Evolutionary conservation across 2,888 invertebrate genomes (phyloP).

Genomic region (Scaptomyza tumidula): DNA sequence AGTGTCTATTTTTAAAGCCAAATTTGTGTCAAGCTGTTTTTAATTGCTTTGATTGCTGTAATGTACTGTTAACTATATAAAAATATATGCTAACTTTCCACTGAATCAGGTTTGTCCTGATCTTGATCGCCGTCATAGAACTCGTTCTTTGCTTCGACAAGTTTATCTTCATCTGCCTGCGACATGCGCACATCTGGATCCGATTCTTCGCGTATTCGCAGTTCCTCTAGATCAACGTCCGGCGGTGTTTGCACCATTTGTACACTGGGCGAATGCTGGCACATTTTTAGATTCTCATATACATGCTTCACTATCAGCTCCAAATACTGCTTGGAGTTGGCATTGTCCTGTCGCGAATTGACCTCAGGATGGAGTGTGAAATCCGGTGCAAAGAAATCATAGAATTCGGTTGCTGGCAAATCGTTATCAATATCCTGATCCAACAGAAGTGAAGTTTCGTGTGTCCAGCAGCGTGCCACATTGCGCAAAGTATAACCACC

Average conservation of each 20-base stretch:
- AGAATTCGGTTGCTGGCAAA: slow-evolving; percentile 97
- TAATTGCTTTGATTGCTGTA: neutral
- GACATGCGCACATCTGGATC: slow-evolving; percentile 93
- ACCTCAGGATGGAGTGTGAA: slow-evolving; percentile 98
- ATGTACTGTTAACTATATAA: slow-evolving; percentile 8
- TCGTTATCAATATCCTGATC: slow-evolving; percentile 97
- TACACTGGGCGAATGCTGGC: slow-evolving; percentile 96
- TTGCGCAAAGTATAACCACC: slow-evolving; percentile 96
- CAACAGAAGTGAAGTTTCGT: slow-evolving; percentile 97
- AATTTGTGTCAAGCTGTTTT: slow-evolving; percentile 25
- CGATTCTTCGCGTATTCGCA: slow-evolving; percentile 89
- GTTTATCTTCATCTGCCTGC: slow-evolving; percentile 91
- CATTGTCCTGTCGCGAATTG: slow-evolving; percentile 93
- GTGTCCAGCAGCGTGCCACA: slow-evolving; percentile 99
- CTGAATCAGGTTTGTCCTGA: slow-evolving; percentile 89
- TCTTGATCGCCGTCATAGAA: slow-evolving; percentile 96
- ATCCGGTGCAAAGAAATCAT: slow-evolving; percentile 99
- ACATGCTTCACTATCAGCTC: slow-evolving; percentile 95
- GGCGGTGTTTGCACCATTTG: slow-evolving; percentile 98
- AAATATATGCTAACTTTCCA: slow-evolving; percentile 72
- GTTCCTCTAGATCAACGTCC: slow-evolving; percentile 90
- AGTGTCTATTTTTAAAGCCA: slow-evolving; percentile 67
- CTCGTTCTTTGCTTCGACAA: slow-evolving; percentile 93
- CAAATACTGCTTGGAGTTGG: slow-evolving; percentile 97
- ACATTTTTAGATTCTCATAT: slow-evolving; percentile 96